phyloP scores from a whole-genome alignment of 92 coral and sea anemone species.

The Palythoa grandiflora region DNA sequence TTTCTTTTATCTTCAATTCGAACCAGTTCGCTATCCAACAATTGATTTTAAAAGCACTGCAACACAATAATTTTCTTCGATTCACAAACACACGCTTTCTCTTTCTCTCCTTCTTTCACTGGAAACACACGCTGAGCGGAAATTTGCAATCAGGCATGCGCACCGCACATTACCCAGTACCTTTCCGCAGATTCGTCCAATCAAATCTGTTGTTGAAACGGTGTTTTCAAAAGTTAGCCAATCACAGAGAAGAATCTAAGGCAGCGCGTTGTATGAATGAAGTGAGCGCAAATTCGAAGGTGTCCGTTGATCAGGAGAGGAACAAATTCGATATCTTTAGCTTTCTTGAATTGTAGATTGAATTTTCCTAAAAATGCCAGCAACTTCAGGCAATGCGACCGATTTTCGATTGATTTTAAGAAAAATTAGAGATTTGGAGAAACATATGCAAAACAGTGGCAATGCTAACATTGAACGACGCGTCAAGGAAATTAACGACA shows the following conservation, averaged over 20 bases:
- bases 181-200: not conserved
- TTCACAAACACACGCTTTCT: not conserved
- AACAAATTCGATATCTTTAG: too few species aligned
- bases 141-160: not conserved
- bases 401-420: constrained; percentile 11
- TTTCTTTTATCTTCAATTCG: not conserved
- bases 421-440: constrained; percentile 22
- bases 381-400: constrained; percentile 7
- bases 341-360: too few species aligned
- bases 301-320: too few species aligned
- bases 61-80: not conserved
- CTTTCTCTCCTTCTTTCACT: not conserved
- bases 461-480: constrained; percentile 3
- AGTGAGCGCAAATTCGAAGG: not conserved
- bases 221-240: not conserved
- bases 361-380: not conserved
- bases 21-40: not conserved
- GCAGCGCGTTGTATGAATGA: not conserved
- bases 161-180: not conserved
- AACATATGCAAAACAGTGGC: constrained; percentile 8
- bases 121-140: not conserved
- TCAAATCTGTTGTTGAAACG: not conserved
- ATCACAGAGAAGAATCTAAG: not conserved
- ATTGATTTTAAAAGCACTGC: not conserved
- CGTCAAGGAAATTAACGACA: constrained; percentile 1